These are phyloP conservation scores for Ecdyonurus torrentis DNA, from an alignment of 2,888 invertebrate genomes.

Conservation along the genomic window DNA sequence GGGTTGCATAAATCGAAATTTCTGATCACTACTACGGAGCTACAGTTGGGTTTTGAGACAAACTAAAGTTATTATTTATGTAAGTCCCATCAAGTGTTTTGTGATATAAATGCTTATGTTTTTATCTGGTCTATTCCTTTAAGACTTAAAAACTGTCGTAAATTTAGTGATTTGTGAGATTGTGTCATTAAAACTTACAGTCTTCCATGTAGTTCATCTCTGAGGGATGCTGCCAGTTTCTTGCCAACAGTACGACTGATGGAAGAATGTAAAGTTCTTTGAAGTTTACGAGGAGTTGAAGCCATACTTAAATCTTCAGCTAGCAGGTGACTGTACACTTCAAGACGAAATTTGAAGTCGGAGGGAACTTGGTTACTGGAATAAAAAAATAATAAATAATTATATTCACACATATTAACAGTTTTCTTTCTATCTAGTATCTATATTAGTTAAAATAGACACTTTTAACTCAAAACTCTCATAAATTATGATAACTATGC, in stretches of 20 bases:
- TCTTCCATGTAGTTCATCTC: conserved; percentile 33
- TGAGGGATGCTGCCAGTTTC: conserved; percentile 37
- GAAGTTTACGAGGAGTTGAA: conserved; percentile 41
- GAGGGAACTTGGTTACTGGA: conserved; percentile 37
- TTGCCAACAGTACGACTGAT: conserved; percentile 42
- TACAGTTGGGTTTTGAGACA: too few relatives aligned
- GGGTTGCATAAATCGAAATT: too few relatives aligned
- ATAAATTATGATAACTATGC: too few relatives aligned
- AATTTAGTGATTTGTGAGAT: too few relatives aligned
- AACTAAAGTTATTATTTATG: too few relatives aligned
- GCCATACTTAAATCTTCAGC: conserved; percentile 44
- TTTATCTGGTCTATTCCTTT: too few relatives aligned
- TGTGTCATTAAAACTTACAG: conserved; percentile 29
- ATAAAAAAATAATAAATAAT: too few relatives aligned
- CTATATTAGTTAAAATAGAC: background rate
- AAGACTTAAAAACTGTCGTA: too few relatives aligned
- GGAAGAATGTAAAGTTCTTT: conserved; percentile 41
- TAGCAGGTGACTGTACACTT: conserved; percentile 42
- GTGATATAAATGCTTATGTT: too few relatives aligned
- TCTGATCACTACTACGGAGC: too few relatives aligned
- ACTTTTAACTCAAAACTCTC: background rate
- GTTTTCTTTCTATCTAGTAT: background rate
- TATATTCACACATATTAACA: background rate
- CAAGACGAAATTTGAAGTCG: conserved; percentile 39
- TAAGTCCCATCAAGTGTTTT: too few relatives aligned